These are phyloP conservation scores for Campylorhamphus procurvoides DNA, from an alignment of 2,113 vertebrate genomes.

Conservation along the genomic window DNA sequence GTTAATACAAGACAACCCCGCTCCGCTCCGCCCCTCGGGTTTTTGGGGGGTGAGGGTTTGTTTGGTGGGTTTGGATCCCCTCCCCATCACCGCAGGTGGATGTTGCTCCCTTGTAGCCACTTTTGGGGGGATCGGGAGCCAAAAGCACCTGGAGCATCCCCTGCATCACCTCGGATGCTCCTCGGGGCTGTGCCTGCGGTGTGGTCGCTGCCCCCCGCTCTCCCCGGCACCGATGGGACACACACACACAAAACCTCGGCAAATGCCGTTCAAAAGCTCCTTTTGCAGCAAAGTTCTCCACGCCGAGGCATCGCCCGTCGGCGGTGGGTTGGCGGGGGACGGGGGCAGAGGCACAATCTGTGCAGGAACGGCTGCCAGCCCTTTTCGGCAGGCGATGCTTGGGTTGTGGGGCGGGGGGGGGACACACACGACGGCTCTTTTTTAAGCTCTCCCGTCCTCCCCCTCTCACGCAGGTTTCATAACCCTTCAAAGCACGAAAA, in stretches of 20 bases:
- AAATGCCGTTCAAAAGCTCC: neutral
- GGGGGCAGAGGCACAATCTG: slow-evolving; percentile 58
- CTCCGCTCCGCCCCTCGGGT: neutral
- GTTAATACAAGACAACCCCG: neutral
- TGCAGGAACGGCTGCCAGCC: slow-evolving; percentile 21
- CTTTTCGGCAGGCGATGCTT: slow-evolving; percentile 36
- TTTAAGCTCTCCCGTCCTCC: slow-evolving; percentile 61
- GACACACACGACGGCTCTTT: slow-evolving; percentile 30
- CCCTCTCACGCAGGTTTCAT: slow-evolving; percentile 50
- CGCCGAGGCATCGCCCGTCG: neutral
- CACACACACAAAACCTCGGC: rapidly evolving
- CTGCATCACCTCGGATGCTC: rapidly evolving
- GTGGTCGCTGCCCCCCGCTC: rapidly evolving
- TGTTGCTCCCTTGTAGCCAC: rapidly evolving
- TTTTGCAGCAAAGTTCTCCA: neutral
- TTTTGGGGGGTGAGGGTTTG: neutral
- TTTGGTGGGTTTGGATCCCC: neutral
- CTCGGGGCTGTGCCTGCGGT: rapidly evolving
- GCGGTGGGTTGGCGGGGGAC: neutral
- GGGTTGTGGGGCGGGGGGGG: neutral
- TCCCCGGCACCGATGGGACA: rapidly evolving
- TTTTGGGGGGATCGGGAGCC: neutral
- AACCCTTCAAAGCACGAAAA: slow-evolving; percentile 27
- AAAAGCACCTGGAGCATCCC: rapidly evolving
- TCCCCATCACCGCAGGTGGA: rapidly evolving